These are phyloP conservation scores for Strongylocentrotus purpuratus DNA, from an alignment of 35 echinoderm and acorn worm genomes.

Conservation along the genomic window DNA sequence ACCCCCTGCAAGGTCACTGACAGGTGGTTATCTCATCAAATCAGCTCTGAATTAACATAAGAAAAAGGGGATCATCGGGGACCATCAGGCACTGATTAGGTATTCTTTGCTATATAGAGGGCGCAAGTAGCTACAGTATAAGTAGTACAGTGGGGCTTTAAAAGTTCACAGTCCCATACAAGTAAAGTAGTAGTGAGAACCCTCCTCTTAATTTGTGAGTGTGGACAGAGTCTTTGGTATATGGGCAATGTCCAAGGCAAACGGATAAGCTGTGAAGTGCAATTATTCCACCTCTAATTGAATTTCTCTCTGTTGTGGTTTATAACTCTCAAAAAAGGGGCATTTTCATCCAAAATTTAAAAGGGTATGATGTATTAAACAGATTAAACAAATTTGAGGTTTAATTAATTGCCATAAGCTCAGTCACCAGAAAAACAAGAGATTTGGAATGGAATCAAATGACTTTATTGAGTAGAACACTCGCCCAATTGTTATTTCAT, in stretches of 20 bases:
- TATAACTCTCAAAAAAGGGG: not conserved
- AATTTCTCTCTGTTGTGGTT: not conserved
- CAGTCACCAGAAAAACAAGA: not conserved
- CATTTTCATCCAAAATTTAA: not conserved
- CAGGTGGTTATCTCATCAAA: too few relatives aligned
- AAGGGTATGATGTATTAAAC: not conserved
- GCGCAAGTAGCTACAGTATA: too few relatives aligned
- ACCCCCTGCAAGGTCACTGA: too few relatives aligned
- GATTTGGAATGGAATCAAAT: not conserved
- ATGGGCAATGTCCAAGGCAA: not conserved
- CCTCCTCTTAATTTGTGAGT: too few relatives aligned
- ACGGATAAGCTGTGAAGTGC: not conserved
- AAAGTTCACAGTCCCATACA: too few relatives aligned
- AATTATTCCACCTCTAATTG: not conserved
- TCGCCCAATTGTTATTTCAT: not conserved
- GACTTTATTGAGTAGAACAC: not conserved
- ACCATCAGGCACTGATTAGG: too few relatives aligned
- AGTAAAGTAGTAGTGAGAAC: too few relatives aligned
- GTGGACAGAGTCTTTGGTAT: too few relatives aligned
- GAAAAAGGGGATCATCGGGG: too few relatives aligned
- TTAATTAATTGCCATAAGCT: not conserved
- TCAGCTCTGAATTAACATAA: too few relatives aligned
- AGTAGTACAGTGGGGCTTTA: too few relatives aligned
- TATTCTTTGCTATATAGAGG: too few relatives aligned
- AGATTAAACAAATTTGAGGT: not conserved